Evolutionary conservation across 1,140 invertebrate genomes (phyloP), one percentile per base, ranked within the genome.

Genomic region (Saxidomus purpurata): DNA sequence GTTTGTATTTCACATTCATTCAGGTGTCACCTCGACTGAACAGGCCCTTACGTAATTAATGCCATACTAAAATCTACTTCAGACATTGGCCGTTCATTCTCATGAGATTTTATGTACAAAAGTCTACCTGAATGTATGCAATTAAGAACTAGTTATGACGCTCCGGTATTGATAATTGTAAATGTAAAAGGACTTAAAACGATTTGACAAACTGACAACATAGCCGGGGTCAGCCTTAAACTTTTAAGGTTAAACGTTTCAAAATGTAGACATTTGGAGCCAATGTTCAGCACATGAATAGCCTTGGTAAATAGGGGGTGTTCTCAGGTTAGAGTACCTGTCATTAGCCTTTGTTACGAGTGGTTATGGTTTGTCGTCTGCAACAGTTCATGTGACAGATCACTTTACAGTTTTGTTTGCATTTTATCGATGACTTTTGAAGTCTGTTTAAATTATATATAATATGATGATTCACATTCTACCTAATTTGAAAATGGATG

Each of bases 201-300:
- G 36, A 67, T 61, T 40, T 82, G 59, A 67, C 80, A 40, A 9
- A 17, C 31, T 67, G 31, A 36, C 22, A 59, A 43, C 61, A 63
- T 82, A 22, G 80, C 36, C 25, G n/a, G 43, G 80, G 80, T 82
- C 61, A 67, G 34, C 55, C 22, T 43, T 40, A 36, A 52, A 49
- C 31, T 82, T 59, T 82, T 63, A 82, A 59, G 80, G 61, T 82
- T 82, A 85, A 85, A 59, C 36, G 69, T 67, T 47, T 84, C 34
- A 28, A 34, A 55, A 74, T 63, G 67, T 71, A 85, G 83, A 85
- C 83, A 36, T 36, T 38, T 55, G 83, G 83, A 85, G 83, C 83
- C 83, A 38, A 28, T 74, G 28, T 85, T 55, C 47, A 49, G 40
- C 83, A 71, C 43, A 71, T 85, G 63, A 85, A 74, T 85, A 40